Evolutionary conservation across 2,888 invertebrate species (phyloP).

Genomic region (Cyaniris semiargus): DNA sequence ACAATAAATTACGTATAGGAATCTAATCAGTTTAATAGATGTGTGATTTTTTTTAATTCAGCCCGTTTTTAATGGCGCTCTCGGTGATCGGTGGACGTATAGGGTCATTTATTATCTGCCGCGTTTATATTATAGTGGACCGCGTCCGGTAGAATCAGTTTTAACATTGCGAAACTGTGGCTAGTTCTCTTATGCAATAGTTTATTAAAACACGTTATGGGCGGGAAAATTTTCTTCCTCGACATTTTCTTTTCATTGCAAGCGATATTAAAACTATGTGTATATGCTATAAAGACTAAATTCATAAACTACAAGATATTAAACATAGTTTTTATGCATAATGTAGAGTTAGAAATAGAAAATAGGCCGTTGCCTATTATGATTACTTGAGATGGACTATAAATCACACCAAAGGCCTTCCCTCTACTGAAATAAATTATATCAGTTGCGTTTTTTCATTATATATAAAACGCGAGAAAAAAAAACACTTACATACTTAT

Average conservation of each 20-base stretch:
- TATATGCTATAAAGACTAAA: background rate
- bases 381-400: background rate
- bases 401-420: background rate
- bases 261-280: background rate
- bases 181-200: conserved; percentile 21
- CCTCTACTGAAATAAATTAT: background rate
- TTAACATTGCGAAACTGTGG: conserved; percentile 35
- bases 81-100: conserved; percentile 41
- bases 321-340: background rate
- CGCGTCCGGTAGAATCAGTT: conserved; percentile 33
- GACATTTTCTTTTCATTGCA: background rate
- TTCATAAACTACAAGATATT: background rate
- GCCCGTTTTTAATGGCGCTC: conserved; percentile 53
- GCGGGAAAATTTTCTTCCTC: background rate
- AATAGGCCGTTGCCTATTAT: background rate
- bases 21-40: conserved; percentile 79
- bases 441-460: background rate
- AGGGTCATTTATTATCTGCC: conserved; percentile 43
- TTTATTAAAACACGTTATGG: conserved; percentile 6
- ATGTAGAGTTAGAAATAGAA: background rate
- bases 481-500: no score
- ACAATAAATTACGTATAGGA: conserved; percentile 79
- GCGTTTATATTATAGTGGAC: conserved; percentile 35
- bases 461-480: no score
- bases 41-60: conserved; percentile 68